Percentiles rank a stretch among this genome's conserved stretches.
These are phyloP conservation scores for Lethenteron reissneri DNA, from an alignment of 2,113 vertebrate species.

Conservation along the genomic window DNA sequence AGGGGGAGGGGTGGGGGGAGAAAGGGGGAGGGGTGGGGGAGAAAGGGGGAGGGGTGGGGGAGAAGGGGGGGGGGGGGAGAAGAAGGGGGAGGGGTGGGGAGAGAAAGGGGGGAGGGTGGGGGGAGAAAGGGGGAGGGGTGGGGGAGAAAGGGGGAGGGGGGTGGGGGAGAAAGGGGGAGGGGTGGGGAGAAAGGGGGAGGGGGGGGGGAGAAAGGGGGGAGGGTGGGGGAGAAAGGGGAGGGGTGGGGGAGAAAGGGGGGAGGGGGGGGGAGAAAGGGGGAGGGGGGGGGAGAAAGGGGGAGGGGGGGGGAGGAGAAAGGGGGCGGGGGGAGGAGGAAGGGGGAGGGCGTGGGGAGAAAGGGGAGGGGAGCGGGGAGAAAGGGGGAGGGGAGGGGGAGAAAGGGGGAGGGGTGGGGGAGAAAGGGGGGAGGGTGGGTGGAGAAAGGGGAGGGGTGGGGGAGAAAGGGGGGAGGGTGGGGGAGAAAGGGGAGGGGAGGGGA, in stretches of 20 bases:
- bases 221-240: neutral
- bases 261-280: neutral
- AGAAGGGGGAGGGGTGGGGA: neutral
- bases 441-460: too few species aligned
- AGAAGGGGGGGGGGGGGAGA: too few species aligned
- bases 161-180: slow-evolving; percentile 22
- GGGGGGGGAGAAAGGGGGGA: too few species aligned
- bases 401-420: too few species aligned
- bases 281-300: neutral
- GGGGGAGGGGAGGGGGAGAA: too few species aligned
- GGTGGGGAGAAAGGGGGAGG: slow-evolving; percentile 19
- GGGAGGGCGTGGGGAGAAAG: too few species aligned
- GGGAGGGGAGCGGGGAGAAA: too few species aligned
- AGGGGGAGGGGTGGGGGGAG: too few species aligned
- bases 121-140: neutral
- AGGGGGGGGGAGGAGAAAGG: neutral
- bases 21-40: too few species aligned
- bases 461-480: neutral
- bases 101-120: neutral
- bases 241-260: neutral
- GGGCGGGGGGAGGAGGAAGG: too few species aligned
- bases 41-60: neutral
- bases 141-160: neutral
- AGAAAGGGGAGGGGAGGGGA: neutral
- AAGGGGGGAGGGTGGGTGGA: neutral